Evolutionary conservation across 2,113 vertebrate genomes (phyloP), one percentile per base, ranked within the genome.

Genomic region (Macroglossus sobrinus): DNA sequence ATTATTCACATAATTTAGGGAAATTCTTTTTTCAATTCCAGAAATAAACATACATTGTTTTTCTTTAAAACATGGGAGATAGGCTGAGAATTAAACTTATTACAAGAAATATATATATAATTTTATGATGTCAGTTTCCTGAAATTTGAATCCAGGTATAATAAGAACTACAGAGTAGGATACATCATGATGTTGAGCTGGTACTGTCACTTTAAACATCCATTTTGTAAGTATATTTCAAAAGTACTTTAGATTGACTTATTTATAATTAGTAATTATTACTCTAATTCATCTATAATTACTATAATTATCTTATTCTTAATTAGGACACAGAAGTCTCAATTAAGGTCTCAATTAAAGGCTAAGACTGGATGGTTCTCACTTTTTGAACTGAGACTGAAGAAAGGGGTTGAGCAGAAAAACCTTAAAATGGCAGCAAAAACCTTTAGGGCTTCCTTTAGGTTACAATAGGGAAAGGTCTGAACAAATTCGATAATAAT

Each of bases 221-320:
- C 24, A 87, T 92, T 94, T 91, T 79, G 28, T 85, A 82, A 86
- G 35, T 91, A 19, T 76, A 84, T 75, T 94, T 63, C 38, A 80
- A 82, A 94, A 15, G 6, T 66, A 93, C 35, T 96, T 94, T 69
- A 93, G 45, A 57, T 66, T 92, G 28, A 95, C 35, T 97, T 82
- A 96, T 98, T 86, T 96, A 76, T 95, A 95, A 86, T 94, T 92
- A 80, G 61, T 81, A 94, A 94, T 95, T 95, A 97, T 97, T 97
- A 63, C 53, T 91, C 28, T 87, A 97, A 97, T 88, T 96, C 40
- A 84, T 79, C 74, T 90, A 74, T 93, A 96, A 97, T 97, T 96
- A 69, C 66, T 87, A 78, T 93, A 95, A 96, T 96, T 92, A 68
- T 43, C 75, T 87, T 95, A 92, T 88, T 94, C 75, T 93, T 96